Conservation (phyloP, 2,113 vertebrate species). For the Hystrix brachyura region DNA sequence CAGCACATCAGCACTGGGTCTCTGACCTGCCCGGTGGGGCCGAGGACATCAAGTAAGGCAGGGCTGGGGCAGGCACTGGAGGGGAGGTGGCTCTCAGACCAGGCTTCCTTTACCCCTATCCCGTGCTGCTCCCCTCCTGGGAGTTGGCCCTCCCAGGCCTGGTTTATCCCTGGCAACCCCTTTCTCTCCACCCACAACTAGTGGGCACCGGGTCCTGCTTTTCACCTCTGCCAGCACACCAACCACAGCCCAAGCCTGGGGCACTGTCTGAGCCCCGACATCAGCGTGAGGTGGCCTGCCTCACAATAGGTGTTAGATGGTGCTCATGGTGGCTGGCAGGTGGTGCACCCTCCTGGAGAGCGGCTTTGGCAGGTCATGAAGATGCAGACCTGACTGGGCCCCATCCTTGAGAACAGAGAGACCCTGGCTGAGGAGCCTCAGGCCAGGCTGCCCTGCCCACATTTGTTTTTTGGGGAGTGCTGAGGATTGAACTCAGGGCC, state of each 20-base stretch:
- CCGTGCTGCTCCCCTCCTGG: neutral
- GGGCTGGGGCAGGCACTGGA: neutral
- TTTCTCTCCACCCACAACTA: neutral
- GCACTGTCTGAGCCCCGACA: rapidly evolving
- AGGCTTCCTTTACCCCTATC: rapidly evolving
- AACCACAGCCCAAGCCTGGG: neutral
- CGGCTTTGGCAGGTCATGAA: neutral
- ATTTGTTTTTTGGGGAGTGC: neutral
- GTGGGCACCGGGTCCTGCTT: neutral
- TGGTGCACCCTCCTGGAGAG: neutral
- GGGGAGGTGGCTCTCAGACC: neutral
- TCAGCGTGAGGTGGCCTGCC: neutral
- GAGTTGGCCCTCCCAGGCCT: neutral
- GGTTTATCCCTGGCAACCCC: too few species aligned
- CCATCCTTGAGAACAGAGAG: neutral
- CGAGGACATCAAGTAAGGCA: neutral
- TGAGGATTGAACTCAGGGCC: too few species aligned
- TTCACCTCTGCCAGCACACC: too few species aligned
- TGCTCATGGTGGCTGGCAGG: neutral
- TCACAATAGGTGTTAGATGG: neutral
- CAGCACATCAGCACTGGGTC: too few species aligned
- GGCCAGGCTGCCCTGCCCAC: neutral
- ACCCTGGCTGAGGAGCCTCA: neutral
- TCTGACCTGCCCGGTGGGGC: rapidly evolving
- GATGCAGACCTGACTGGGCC: neutral